Evolutionary conservation across 23 tunicate genomes (phyloP).

Genomic region (Clavelina lepadiformis): DNA sequence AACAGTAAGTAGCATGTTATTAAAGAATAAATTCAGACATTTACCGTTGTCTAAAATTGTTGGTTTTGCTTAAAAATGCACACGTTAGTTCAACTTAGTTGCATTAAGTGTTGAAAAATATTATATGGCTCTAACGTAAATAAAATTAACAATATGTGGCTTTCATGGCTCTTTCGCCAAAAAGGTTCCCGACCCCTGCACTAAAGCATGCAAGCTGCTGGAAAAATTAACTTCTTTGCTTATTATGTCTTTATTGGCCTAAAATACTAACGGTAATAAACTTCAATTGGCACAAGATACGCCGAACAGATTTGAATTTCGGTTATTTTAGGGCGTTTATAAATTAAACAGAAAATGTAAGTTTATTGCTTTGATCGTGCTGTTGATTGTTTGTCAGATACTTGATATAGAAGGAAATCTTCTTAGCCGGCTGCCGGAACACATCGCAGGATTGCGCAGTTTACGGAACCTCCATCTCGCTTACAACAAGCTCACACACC

Average conservation of each 20-base stretch:
- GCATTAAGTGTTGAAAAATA: too few species aligned
- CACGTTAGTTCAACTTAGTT: too few species aligned
- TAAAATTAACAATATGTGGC: too few species aligned
- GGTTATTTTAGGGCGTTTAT: not conserved
- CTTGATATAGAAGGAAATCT: slow-evolving; percentile 51
- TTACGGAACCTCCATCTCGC: slow-evolving; percentile 41
- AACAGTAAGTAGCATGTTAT: too few species aligned
- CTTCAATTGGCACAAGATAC: not conserved
- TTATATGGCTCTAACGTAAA: too few species aligned
- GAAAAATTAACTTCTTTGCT: too few species aligned
- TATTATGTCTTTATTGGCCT: not conserved
- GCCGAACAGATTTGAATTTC: not conserved
- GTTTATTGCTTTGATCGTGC: not conserved
- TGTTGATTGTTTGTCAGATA: slow-evolving; percentile 27
- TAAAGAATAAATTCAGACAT: too few species aligned
- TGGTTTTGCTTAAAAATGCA: too few species aligned
- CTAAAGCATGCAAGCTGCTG: too few species aligned
- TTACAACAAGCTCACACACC: slow-evolving; percentile 21
- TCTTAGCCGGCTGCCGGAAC: slow-evolving; percentile 37
- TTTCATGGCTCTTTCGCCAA: too few species aligned
- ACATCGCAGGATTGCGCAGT: slow-evolving; percentile 28
- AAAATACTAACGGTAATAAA: not conserved
- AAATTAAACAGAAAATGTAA: not conserved
- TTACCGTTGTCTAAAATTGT: too few species aligned
- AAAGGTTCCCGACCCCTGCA: too few species aligned